Evolutionary conservation across 64 coral and sea anemone species (phyloP), one percentile per base, ranked within the genome.

Genomic region (Pocillopora verrucosa): DNA sequence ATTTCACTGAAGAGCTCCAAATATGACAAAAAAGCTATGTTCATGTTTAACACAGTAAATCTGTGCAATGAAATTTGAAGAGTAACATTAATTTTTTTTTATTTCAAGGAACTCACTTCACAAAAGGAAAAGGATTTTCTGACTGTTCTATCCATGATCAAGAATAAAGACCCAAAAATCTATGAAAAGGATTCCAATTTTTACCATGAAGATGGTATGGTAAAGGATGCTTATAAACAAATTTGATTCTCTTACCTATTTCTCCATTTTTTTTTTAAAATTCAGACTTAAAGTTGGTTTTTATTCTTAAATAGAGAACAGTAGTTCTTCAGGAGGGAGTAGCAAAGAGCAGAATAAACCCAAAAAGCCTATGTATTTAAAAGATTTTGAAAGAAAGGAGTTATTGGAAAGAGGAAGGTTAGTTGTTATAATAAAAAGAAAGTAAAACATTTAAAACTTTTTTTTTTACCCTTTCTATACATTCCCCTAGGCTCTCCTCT

Each of bases 161-260:
- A 98, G 88, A 95, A 95, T 57, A 98, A 93, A 90, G 96, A 98
- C 60, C 96, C 96, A 36, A 98, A 95, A 84, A 95, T 98, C 19
- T 98, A 98, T 79, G 79, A 59, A 77, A 95, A 95, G 58, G 84
- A 93, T 75, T 26, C 84, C 17, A 76, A 90, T 36, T 98, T 98
- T 76, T 98, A 95, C 72, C 86, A 91, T 36, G 88, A 92, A 15
- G 74, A 78, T 20, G 95, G 92, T 98, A 72, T 75, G 95, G 59
- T 25, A 57, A 73, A 14, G 19, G 22, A 56, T 37, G 4, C 19
- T 76, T 45, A 14, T 0, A 80, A 22, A 59, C 12, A 30, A 15
- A 58, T 20, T 16, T 17, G 4, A 22, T 58, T 1, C 58, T 20
- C 11, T n/a, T 79, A 12, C n/a, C 4, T 10, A 56, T 60, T 60